These are phyloP conservation scores for Cosmia trapezina DNA, from an alignment of 2,888 invertebrate genomes.

Conservation along the genomic window DNA sequence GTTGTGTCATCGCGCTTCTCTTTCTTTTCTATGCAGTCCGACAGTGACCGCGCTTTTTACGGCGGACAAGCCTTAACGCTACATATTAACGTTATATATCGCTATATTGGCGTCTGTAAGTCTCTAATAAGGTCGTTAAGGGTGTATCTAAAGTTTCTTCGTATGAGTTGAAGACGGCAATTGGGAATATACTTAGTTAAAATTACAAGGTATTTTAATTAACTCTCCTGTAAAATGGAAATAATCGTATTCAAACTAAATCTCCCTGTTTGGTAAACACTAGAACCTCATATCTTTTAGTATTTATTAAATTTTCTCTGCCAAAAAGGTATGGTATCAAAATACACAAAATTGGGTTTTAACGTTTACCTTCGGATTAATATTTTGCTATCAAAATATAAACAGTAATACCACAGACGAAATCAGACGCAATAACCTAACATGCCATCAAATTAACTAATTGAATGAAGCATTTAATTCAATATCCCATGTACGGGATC, in stretches of 20 bases:
- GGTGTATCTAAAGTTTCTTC: neutral
- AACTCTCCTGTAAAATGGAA: neutral
- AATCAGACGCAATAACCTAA: slow-evolving; percentile 44
- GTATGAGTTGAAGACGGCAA: neutral
- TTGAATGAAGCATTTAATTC: slow-evolving; percentile 57
- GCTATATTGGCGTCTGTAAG: neutral
- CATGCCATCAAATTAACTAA: slow-evolving; percentile 53
- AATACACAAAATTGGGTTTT: neutral
- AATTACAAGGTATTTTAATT: neutral
- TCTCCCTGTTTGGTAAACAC: too few species aligned
- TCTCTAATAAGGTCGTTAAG: neutral
- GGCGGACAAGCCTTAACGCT: too few species aligned
- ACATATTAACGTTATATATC: neutral
- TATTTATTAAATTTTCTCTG: neutral
- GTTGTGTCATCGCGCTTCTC: too few species aligned
- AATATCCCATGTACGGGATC: slow-evolving; percentile 49
- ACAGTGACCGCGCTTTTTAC: too few species aligned
- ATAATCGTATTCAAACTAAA: too few species aligned
- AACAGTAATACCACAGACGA: slow-evolving; percentile 20
- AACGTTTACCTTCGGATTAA: neutral
- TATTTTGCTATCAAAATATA: slow-evolving; percentile 15
- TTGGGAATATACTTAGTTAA: neutral
- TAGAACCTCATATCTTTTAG: too few species aligned
- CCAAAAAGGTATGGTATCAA: neutral
- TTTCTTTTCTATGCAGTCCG: too few species aligned